Evolutionary conservation across 2,888 invertebrate species (phyloP).

Genomic region (Elaeidobius kamerunicus): DNA sequence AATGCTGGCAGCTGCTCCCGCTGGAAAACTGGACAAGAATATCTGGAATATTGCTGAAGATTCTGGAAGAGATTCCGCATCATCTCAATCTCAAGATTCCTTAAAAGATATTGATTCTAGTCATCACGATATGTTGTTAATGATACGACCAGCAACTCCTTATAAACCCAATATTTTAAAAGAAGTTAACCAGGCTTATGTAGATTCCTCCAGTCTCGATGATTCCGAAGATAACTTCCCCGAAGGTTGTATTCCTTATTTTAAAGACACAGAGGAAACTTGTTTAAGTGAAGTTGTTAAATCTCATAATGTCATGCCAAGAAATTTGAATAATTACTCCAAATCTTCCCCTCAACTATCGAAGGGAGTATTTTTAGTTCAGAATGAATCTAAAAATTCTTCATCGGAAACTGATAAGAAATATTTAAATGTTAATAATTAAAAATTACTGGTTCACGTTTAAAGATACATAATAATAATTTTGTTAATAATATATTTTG

Average conservation of each 20-base stretch:
- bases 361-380: slow-evolving; percentile 41
- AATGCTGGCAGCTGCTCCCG: slow-evolving; percentile 49
- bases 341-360: slow-evolving; percentile 46
- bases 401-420: background rate
- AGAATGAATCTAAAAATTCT: slow-evolving; percentile 35
- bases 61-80: slow-evolving; percentile 46
- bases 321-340: slow-evolving; percentile 23
- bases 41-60: slow-evolving; percentile 56
- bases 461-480: no score
- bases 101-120: slow-evolving; percentile 31
- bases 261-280: slow-evolving; percentile 13
- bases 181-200: slow-evolving; percentile 34
- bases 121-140: slow-evolving; percentile 32
- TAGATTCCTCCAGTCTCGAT: slow-evolving; percentile 35
- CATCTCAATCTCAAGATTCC: slow-evolving; percentile 37
- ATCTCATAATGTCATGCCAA: slow-evolving; percentile 29
- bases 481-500: no score
- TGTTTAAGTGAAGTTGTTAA: slow-evolving; percentile 12
- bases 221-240: slow-evolving; percentile 43
- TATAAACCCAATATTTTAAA: slow-evolving; percentile 31
- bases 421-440: background rate
- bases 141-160: slow-evolving; percentile 37
- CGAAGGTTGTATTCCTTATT: slow-evolving; percentile 33
- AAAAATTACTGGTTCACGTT: no score
- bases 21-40: slow-evolving; percentile 37